Percentiles rank a stretch among this genome's conserved stretches.
Evolutionary conservation across 2,113 vertebrate genomes (phyloP).

Genomic region (Bambusicola thoracicus): DNA sequence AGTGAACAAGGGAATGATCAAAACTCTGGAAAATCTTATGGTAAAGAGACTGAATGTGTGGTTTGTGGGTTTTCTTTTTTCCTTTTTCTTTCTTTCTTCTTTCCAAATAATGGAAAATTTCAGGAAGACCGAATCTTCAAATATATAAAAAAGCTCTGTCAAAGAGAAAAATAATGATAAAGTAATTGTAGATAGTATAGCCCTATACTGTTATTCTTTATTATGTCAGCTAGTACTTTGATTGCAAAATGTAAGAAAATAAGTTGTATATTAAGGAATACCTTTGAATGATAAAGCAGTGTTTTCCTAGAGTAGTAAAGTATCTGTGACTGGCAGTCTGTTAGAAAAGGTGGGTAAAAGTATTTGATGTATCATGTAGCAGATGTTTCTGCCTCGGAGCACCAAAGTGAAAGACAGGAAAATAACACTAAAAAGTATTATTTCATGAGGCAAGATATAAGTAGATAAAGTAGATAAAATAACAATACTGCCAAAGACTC

Average conservation of each 20-base stretch:
- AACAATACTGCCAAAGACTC: background rate
- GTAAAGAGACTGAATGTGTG: background rate
- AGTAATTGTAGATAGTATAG: background rate
- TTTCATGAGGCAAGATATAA: background rate
- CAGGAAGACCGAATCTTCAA: background rate
- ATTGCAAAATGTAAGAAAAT: background rate
- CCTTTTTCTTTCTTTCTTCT: background rate
- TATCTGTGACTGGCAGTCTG: background rate
- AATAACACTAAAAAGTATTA: background rate
- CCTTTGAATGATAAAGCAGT: background rate
- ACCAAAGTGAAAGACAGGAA: background rate
- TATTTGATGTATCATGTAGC: background rate
- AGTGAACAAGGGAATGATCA: background rate
- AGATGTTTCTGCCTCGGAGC: background rate
- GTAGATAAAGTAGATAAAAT: background rate
- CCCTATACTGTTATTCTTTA: background rate
- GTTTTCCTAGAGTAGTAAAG: background rate
- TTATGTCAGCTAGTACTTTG: background rate
- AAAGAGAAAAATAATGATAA: background rate
- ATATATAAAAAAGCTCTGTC: background rate
- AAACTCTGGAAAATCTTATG: background rate
- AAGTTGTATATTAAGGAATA: background rate
- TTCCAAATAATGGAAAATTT: background rate
- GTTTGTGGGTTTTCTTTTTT: background rate
- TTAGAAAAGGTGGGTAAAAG: background rate